Percentiles rank a stretch among this genome's conserved stretches.
Evolutionary conservation across 2,888 invertebrate genomes (phyloP).

Genomic region (Leptopilina drosophilae): DNA sequence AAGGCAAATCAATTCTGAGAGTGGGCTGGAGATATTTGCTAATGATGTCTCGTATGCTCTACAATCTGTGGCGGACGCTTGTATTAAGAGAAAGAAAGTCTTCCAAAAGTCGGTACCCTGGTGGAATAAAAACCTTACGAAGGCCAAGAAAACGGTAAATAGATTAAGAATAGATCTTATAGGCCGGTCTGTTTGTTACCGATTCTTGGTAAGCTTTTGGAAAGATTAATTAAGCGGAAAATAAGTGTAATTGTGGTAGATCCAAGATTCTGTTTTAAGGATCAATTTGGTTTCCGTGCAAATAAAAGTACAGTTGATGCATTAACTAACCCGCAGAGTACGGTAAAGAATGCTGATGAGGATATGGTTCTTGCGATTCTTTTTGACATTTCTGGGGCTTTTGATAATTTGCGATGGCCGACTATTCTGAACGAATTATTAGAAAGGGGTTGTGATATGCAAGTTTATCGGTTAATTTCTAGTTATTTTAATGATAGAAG

Average conservation of each 20-base stretch:
- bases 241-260: no score
- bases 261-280: not conserved
- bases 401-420: not conserved
- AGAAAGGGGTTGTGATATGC: not conserved
- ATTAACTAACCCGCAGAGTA: not conserved
- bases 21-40: not conserved
- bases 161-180: conserved; percentile 42
- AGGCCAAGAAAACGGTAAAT: no score
- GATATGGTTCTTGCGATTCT: not conserved
- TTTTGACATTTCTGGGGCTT: not conserved
- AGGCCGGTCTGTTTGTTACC: conserved; percentile 13
- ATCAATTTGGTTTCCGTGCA: not conserved
- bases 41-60: not conserved
- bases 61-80: no score
- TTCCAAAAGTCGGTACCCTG: no score
- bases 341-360: not conserved
- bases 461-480: not conserved
- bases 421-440: not conserved
- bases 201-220: conserved; percentile 48
- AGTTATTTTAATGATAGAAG: not conserved
- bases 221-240: conserved; percentile 1
- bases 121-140: not conserved
- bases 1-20: not conserved
- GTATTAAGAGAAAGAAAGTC: no score
- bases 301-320: not conserved